Base-by-base conservation (phyloP, 2,888 invertebrate species). In the Trimorus sp. region DNA sequence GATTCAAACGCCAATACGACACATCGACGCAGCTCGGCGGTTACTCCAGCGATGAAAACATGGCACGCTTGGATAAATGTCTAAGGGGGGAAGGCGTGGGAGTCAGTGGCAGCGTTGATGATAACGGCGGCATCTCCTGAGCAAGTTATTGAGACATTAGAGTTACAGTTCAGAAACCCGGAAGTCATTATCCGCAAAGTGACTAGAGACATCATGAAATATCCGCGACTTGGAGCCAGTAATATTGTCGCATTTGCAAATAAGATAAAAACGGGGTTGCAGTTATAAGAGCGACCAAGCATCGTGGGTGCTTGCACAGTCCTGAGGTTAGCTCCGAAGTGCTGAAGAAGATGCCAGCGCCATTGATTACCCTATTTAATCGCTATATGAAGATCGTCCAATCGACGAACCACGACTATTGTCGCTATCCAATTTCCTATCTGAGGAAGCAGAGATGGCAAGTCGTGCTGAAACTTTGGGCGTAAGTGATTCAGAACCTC, bases 261-360 rank as follows among this genome's bases (percentile, higher is more conserved):
- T 4, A 26, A 26, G 4, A 26, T 26, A 3, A 3, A 26, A 26
- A 26, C 26, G 26, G 26, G 26, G 26, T 26, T 3, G 26, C 26
- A 26, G 26, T 4, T 26, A 26, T 26, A 26, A 26, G 26, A 26
- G 26, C 45, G 45, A 11, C 11, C 11, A 45, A 45, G 9, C 45
- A 45, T 12, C 1, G 2, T 1, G 37, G 54, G 3, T 58, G 56
- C n/a, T 15, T 69, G 8, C 69, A 58, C 37, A 69, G 58, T 14
- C 56, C 58, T 4, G 69, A 69, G 16, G 5, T 73, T 0, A 6
- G 40, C 7, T 1, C 6, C 0, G 42, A 73, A 40, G 56, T 53
- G 7, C 62, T 45, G 0, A 14, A n/a, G 7, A 73, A 45, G 6
- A 11, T 45, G 12, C 45, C 45, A 6, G 6, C 45, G 9, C 11